Evolutionary conservation across 2,888 invertebrate species (phyloP).

Genomic region (Lissonota sp.): DNA sequence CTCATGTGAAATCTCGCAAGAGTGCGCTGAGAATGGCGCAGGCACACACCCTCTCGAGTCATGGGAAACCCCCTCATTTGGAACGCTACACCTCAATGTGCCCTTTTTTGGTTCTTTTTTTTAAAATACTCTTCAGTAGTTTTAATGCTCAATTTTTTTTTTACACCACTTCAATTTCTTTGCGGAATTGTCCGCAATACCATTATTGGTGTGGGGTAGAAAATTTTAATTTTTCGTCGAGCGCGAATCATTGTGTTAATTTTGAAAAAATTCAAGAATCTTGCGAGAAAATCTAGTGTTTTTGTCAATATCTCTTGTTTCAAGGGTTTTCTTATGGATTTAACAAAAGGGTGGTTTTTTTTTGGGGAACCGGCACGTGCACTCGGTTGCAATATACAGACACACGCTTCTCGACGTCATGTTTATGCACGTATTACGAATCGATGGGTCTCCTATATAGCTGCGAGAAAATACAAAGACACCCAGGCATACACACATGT

Average conservation of each 20-base stretch:
- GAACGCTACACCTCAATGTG: slow-evolving; percentile 56
- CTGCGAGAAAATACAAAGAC: slow-evolving; percentile 53
- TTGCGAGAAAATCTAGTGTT: neutral
- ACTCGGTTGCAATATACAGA: slow-evolving; percentile 35
- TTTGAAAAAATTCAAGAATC: neutral
- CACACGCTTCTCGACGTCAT: slow-evolving; percentile 33
- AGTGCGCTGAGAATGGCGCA: slow-evolving; percentile 29
- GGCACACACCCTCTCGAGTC: slow-evolving; percentile 47
- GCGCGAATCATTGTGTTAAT: no score
- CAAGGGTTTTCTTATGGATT: neutral
- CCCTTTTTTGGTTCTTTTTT: slow-evolving; percentile 40
- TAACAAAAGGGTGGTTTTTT: neutral
- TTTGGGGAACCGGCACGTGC: slow-evolving; percentile 53
- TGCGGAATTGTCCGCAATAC: no score
- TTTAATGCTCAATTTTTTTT: slow-evolving; percentile 34
- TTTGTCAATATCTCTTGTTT: neutral
- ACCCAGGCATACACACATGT: neutral
- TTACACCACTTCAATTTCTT: no score
- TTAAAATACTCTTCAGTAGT: neutral
- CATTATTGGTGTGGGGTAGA: neutral
- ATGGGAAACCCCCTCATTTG: slow-evolving; percentile 75
- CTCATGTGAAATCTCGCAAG: slow-evolving; percentile 48
- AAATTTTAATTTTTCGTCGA: neutral
- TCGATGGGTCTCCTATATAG: slow-evolving; percentile 54
- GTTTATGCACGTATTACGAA: slow-evolving; percentile 39